Evolutionary conservation across 2,797 vertebrate genomes (phyloP).

Genomic region (Sciurus vulgaris): DNA sequence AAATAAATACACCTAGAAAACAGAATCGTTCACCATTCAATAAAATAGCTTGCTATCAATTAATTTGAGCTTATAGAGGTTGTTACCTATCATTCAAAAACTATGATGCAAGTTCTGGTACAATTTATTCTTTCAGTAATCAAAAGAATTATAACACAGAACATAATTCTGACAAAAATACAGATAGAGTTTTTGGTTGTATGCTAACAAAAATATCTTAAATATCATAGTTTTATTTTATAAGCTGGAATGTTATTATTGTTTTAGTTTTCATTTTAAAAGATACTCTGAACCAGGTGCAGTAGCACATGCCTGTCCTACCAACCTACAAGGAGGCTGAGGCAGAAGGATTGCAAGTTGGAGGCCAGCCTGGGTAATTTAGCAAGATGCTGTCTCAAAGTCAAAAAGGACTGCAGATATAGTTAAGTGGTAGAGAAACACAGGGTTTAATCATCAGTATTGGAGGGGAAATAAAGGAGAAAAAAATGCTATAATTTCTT

Average conservation of each 20-base stretch:
- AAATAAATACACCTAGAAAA: slow-evolving; percentile 2
- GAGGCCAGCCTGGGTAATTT: too few species aligned
- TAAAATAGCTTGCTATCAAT: background rate
- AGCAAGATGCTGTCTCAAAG: too few species aligned
- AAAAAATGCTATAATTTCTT: background rate
- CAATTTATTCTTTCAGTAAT: background rate
- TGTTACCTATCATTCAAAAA: background rate
- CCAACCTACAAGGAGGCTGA: too few species aligned
- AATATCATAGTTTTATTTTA: background rate
- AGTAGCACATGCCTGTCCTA: too few species aligned
- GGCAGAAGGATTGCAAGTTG: too few species aligned
- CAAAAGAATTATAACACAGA: background rate
- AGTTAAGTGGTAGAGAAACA: too few species aligned
- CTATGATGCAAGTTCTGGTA: background rate
- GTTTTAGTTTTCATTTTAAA: too few species aligned
- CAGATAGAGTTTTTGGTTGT: background rate
- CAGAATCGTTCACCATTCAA: background rate
- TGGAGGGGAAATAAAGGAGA: too few species aligned
- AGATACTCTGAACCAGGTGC: too few species aligned
- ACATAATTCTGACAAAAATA: background rate
- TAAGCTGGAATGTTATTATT: background rate
- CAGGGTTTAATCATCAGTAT: too few species aligned
- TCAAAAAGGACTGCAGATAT: too few species aligned
- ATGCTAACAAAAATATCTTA: slow-evolving; percentile 1
- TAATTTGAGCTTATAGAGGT: background rate